Base-by-base conservation (phyloP, 2,888 invertebrate genomes). In the Platynereis dumerilii region DNA sequence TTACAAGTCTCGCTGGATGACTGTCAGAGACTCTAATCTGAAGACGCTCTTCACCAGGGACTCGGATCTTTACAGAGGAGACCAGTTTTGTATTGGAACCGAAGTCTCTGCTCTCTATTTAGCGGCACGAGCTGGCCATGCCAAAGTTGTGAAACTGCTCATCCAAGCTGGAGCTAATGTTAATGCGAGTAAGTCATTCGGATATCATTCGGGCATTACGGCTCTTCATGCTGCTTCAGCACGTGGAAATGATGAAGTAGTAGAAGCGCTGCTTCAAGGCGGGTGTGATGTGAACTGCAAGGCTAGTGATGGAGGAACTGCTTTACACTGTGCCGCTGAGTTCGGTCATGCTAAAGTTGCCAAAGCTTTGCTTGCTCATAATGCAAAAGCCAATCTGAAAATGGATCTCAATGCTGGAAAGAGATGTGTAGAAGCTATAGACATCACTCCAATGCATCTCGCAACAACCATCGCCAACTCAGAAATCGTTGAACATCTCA, bases 291-390 rank as follows among this genome's bases (percentile, higher is more conserved):
- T 61, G 20, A 66, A 72, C 61, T 15, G 52, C 29, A 27, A 57
- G 39, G 71, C 70, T 12, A 72, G 68, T 34, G 72, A 71, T 52
- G 72, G 72, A 27, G 69, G 71, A 39, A 72, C 71, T 1, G 72
- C 71, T 15, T 61, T 72, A 27, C 71, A 72, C 58, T 72, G 72
- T 42, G 69, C 69, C 12, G 67, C 69, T 12, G 72, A 72, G 54
- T 71, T 72, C 29, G 71, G 71, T 3, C 64, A 72, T 28, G 39
- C 58, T n/a, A 61, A 57, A 12, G 60, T 70, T 10, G 68, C 67
- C 2, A 29, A 24, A 22, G 24, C 52, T 22, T 26, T 61, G 34
- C 26, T 61, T 1, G 20, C 28, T 17, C 29, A 26, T 1, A 54
- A 42, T 17, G 34, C 26, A 10, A 55, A 54, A 24, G 56, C 44